Conservation (phyloP, 1,140 invertebrate species). For the Tetramorium simillimum region DNA sequence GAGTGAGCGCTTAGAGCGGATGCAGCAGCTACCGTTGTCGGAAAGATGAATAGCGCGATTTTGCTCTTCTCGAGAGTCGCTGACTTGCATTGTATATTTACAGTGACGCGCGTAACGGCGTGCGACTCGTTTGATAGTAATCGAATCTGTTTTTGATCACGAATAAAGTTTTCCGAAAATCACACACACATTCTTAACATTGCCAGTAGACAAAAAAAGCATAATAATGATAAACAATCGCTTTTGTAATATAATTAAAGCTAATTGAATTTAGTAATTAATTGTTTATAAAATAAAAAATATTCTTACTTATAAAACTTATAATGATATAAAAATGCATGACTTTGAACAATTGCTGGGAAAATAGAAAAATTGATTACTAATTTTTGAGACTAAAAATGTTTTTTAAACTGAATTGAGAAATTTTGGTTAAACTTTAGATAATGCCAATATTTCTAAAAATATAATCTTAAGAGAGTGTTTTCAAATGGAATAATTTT, state of each 20-base stretch:
- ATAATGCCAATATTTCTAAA: neutral
- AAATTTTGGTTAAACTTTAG: neutral
- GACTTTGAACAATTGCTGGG: neutral
- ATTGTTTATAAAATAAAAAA: neutral
- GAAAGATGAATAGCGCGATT: slow-evolving; percentile 41
- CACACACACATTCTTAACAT: neutral
- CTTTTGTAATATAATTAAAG: neutral
- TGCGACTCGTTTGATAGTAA: neutral
- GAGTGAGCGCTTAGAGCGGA: neutral
- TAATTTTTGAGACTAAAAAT: neutral
- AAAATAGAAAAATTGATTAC: neutral
- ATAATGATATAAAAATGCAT: neutral
- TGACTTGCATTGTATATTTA: slow-evolving; percentile 53
- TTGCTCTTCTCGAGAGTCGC: neutral
- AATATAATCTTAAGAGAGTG: neutral
- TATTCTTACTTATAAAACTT: neutral
- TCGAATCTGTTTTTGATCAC: slow-evolving; percentile 27
- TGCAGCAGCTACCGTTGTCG: slow-evolving; percentile 41
- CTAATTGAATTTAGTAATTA: neutral
- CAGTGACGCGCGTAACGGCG: slow-evolving; percentile 10
- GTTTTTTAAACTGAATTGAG: neutral
- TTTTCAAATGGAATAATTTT: neutral
- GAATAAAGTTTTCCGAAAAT: neutral
- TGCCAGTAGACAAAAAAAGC: neutral
- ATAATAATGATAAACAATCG: neutral